A percentile compares a stretch with the other conserved stretches of the same genome.
Evolutionary conservation across 1,140 invertebrate species (phyloP).

Genomic region (Sipha flava): DNA sequence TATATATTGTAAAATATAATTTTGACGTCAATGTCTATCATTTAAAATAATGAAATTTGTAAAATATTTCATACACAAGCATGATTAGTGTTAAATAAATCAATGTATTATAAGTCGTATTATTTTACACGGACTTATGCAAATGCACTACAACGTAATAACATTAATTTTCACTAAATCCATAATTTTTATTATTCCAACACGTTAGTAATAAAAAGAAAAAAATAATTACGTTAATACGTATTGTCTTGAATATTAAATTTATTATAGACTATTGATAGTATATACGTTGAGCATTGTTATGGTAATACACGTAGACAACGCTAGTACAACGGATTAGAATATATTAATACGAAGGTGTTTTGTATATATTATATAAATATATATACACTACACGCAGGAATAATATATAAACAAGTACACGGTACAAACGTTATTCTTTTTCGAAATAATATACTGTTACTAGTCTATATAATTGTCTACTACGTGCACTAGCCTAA

Average conservation of each 20-base stretch:
- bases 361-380: not conserved
- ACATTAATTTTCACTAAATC: not conserved
- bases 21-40: too few relatives aligned
- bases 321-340: not conserved
- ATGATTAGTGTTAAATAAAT: not conserved
- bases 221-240: constrained; percentile 6
- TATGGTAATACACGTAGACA: not conserved
- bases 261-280: not conserved
- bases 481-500: too few relatives aligned
- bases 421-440: too few relatives aligned
- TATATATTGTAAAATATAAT: too few relatives aligned
- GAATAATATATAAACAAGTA: not conserved
- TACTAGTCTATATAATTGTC: too few relatives aligned
- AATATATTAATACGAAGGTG: constrained; percentile 4
- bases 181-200: constrained; percentile 3
- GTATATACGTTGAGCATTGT: not conserved
- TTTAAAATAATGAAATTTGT: not conserved
- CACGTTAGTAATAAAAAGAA: not conserved
- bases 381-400: not conserved
- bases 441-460: too few relatives aligned
- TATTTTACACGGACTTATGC: not conserved
- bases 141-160: not conserved
- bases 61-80: not conserved
- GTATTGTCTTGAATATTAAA: constrained; percentile 16
- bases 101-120: not conserved